These are phyloP conservation scores for Dendrolimus punctatus DNA, from an alignment of 1,140 invertebrate species.

Conservation along the genomic window DNA sequence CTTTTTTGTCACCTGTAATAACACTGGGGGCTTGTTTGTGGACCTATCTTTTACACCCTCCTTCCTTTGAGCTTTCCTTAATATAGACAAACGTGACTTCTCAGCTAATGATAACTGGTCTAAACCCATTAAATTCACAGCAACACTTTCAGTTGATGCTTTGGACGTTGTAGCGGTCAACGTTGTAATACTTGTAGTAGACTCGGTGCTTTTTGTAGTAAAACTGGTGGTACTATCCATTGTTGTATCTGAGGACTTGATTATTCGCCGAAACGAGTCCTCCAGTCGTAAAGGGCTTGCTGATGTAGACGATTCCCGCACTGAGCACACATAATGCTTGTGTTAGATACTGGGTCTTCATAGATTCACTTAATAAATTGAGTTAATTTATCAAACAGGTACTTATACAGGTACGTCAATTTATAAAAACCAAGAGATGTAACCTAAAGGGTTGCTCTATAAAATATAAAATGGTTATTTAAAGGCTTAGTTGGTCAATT, in stretches of 20 bases:
- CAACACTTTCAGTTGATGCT: neutral
- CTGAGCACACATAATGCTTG: conserved; percentile 49
- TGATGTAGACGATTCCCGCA: conserved; percentile 13
- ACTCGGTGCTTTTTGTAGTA: neutral
- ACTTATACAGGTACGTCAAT: neutral
- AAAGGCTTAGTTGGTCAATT: too few relatives aligned
- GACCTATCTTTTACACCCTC: conserved; percentile 21
- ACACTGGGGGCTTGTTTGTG: conserved; percentile 45
- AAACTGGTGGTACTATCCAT: conserved; percentile 6
- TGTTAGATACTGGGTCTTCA: conserved; percentile 21
- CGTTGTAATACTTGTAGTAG: neutral
- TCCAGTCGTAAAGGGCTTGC: conserved; percentile 7
- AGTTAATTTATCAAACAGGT: neutral
- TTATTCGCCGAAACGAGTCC: neutral
- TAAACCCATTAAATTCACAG: neutral
- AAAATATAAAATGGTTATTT: neutral
- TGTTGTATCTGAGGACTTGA: too few relatives aligned
- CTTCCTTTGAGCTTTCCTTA: conserved; percentile 45
- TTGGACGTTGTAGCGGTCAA: conserved; percentile 3
- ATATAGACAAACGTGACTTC: conserved; percentile 49
- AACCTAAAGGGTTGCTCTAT: neutral
- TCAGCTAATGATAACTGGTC: conserved; percentile 37
- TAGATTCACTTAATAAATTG: conserved; percentile 6
- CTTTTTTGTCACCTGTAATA: conserved; percentile 44
- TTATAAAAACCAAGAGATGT: neutral